Base-by-base conservation (phyloP, 2,888 invertebrate species). In the Eupithecia tripunctaria region DNA sequence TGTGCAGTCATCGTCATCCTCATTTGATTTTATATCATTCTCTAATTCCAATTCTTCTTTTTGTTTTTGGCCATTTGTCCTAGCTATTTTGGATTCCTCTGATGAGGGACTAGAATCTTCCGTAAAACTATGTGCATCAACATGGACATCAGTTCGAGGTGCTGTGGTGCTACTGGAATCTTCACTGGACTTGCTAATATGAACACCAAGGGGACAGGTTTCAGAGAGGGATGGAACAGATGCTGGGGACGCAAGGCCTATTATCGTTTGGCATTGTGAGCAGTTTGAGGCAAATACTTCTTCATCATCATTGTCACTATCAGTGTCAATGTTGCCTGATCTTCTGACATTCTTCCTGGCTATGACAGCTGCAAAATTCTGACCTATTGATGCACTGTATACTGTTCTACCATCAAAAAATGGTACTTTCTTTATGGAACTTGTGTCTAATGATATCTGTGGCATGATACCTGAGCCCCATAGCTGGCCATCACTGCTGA, bases 291-390 rank as follows among this genome's bases (percentile, higher is more conserved):
- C 94, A 88, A 96, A 96, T 1, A 96, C 95, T 82, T 96, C 96
- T 82, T 95, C 95, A 84, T 95, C 95, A 84, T 94, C 95, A 89
- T 93, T 93, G 76, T 96, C 95, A 85, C 95, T 94, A 73, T 96
- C 95, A 59, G 95, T 95, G 80, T 96, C 96, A 84, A 94, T 95
- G 79, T 92, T 92, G 4, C 90, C 90, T 67, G 93, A 93, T 73
- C 85, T 85, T 79, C 89, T 91, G 15, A 95, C 95, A 86, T 95
- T 94, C 86, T 96, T 96, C 76, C 96, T 95, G n/a, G 96, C 95
- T 82, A 97, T 95, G 67, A 96, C 96, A 83, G 96, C 96, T 85
- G 96, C 97, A 95, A 96, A 98, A 84, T 97, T 96, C 73, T 95
- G 95, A 8, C 98, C 98, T 72, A 97, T 96, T 12, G 96, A 96